Base-by-base conservation (phyloP, 2,888 invertebrate genomes). In the Sarcophaga rosellei region DNA sequence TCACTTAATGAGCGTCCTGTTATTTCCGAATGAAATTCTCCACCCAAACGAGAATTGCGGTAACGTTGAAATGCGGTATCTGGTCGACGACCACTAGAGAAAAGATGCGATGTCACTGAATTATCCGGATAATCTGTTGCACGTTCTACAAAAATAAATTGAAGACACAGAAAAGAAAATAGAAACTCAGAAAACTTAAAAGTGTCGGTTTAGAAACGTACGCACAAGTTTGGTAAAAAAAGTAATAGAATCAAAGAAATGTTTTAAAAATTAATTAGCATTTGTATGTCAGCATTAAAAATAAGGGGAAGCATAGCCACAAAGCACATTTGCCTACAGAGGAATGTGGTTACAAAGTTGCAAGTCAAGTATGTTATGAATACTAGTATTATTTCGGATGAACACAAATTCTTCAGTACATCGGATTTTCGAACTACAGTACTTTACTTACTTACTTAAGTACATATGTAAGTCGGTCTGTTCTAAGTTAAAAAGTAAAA, bases 101-200 rank as follows among this genome's bases (percentile, higher is more conserved):
- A 97, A 88, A 97, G 94, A 93, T 97, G 97, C 88, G 97, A 97
- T 88, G 97, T 96, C 90, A 96, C 96, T 75, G 96, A 96, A 94
- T 97, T 97, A 94, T 97, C 97, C 87, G 97, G 97, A 92, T 97
- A 97, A 94, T 97, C 97, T 91, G 96, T 96, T 89, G 97, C 97
- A 90, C 97, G 96, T 94, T 97, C 97, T 97, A 94, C 94, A 90
- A 76, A 74, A 15, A 20, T 44, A n/a, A 12, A 35, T 17, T 65
- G 15, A 70, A 74, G 35, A 35, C 35, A 35, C 6, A 35, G 6
- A 35, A 35, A 35, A 35, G 35, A 35, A 35, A 35, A 35, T 3
- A 23, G 23, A 23, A 23, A 3, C n/a, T n/a, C 25, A 25, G 35
- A 35, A 35, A 35, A 35, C 35, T 35, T 35, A 35, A 59, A 66